Base-by-base conservation (phyloP, 2,888 invertebrate genomes). In the Eledone cirrhosa region DNA sequence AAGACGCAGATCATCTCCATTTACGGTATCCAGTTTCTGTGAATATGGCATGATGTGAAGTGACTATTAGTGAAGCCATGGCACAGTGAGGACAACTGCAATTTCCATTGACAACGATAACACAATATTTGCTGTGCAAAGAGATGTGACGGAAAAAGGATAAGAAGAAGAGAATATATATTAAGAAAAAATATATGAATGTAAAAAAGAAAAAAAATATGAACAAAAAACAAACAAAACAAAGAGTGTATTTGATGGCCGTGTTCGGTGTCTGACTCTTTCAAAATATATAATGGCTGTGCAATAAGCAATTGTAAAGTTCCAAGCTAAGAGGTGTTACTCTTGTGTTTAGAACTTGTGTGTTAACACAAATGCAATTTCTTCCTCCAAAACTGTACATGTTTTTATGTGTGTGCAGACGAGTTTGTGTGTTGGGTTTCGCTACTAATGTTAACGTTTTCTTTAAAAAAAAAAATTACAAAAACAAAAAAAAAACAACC, bases 1-100 rank as follows among this genome's bases (percentile, higher is more conserved):
- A 97, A 84, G 97, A 98, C 78, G 97, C 97, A 31, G 97, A 97
- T 91, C 97, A 98, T 91, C 97, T 98, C 95, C 96, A 96, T 90
- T 93, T 98, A 83, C 93, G 96, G 83, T 95, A 97, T 90, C 98
- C 98, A 77, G 94, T 98, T n/a, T 83, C 83, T 76, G 48, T 48
- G 47, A 76, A 76, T 48, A 76, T 76, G 76, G 76, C 48, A 48
- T 76, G 48, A 76, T n/a, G 69, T 79, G 63, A 77, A 74, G 48
- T 78, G 74, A 75, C 48, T 69, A 29, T 67, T 78, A 29, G 33
- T 72, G 53, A 79, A 78, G 81, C 74, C 77, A 47, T 72, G 65
- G 8, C 77, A 63, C 69, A 78, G 79, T 24, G 69, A 67, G 22
- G 77, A 79, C 29, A 75, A 75, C 19, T 78, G 81, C 47, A 53